Evolutionary conservation across 1,140 invertebrate species (phyloP), one percentile per base, ranked within the genome.

Genomic region (Pissodes strobi): DNA sequence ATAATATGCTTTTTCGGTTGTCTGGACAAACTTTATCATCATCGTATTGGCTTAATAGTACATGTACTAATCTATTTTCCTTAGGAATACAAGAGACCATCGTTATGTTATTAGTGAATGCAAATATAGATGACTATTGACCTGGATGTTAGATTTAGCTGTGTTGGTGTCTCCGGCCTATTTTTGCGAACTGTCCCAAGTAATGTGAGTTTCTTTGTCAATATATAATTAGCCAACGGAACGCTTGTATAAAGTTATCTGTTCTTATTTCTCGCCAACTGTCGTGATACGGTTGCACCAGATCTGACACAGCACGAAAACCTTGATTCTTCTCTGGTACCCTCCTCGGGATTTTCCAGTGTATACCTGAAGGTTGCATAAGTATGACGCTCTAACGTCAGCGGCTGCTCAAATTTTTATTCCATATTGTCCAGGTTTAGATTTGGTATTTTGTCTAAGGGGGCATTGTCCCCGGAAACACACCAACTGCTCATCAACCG

Each of bases 111-210:
- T 69, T 64, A 9, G 21, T 52, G 61, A 74, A 72, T 6, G 58
- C 72, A 69, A 75, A 75, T 17, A 70, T 69, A 13, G 66, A 68
- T 9, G 48, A 59, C 10, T n/a, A 21, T 12, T 2, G 49, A 53
- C 22, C 62, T 56, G 0, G 17, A 45, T 6, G 13, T 67, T 23
- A 21, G n/a, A 13, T 18, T 52, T 27, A 30, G 22, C 2, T 25
- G 18, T 41, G 19, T 46, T 10, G 27, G 53, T 25, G 51, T 63
- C 5, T 48, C 45, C 8, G 39, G 45, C 39, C 71, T 65, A 57
- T 69, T 71, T 43, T 69, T 58, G 1, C 78, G 76, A 78, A 39
- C 23, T 19, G 72, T 73, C 37, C 68, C 72, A 63, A 72, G 41
- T 55, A 68, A 19, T 39, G 72, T 74, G 38, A 72, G 37, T 2